Evolutionary conservation across 1,140 invertebrate genomes (phyloP).

Genomic region (Fopius arisanus): DNA sequence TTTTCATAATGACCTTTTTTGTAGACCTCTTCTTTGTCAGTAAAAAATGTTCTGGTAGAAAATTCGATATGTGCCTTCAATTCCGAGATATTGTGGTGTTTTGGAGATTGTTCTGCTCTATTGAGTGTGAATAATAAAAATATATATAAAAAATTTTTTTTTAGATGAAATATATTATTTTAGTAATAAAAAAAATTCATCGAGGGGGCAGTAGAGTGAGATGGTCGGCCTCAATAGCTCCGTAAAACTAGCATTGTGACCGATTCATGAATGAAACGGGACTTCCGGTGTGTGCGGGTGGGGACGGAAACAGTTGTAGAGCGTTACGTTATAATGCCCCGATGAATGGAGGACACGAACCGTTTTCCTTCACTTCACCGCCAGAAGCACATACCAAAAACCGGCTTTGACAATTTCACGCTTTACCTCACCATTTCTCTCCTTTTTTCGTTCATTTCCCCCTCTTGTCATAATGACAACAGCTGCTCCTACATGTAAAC

Average conservation of each 20-base stretch:
- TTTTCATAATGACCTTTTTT: too few species aligned
- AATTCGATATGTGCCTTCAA: too few species aligned
- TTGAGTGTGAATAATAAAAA: too few species aligned
- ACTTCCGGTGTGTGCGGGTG: slow-evolving; percentile 37
- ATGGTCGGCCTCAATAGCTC: slow-evolving; percentile 28
- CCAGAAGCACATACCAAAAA: background rate
- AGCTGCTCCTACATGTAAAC: background rate
- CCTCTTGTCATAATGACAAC: background rate
- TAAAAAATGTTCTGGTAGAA: too few species aligned
- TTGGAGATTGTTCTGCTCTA: too few species aligned
- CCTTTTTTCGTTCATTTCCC: background rate
- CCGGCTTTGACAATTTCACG: slow-evolving; percentile 6
- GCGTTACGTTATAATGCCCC: slow-evolving; percentile 35
- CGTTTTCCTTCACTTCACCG: slow-evolving; percentile 8
- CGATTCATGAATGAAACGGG: slow-evolving; percentile 45
- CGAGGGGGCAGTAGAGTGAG: slow-evolving; percentile 18
- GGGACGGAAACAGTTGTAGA: slow-evolving; percentile 37
- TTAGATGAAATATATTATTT: too few species aligned
- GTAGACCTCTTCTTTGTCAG: too few species aligned
- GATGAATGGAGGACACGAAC: slow-evolving; percentile 25
- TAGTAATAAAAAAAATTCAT: background rate
- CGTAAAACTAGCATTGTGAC: slow-evolving; percentile 43
- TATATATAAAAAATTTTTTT: too few species aligned
- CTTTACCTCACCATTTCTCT: slow-evolving; percentile 9
- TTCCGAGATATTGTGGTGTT: too few species aligned